phyloP scores from a whole-genome alignment of 2,888 invertebrate genomes.

The Tromatobia lineatoria region DNA sequence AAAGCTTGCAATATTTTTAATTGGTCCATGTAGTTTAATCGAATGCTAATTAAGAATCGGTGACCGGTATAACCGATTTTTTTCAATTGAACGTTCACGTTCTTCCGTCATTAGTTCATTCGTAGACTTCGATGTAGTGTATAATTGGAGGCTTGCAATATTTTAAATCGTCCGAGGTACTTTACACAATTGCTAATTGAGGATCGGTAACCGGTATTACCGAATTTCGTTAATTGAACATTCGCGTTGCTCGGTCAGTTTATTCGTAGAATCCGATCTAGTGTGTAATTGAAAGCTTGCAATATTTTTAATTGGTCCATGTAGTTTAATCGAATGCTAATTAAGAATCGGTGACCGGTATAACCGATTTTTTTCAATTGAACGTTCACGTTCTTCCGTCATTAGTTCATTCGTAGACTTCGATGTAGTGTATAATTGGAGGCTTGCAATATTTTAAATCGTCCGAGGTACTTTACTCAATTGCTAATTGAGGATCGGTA shows the following conservation, averaged over 20 bases:
- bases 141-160: background rate
- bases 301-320: background rate
- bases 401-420: background rate
- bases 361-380: conserved; percentile 51
- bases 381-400: conserved; percentile 42
- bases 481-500: no score
- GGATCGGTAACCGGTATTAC: no score
- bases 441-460: background rate
- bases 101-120: background rate
- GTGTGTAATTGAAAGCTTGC: no score
- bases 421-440: background rate
- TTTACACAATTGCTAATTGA: no score
- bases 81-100: conserved; percentile 47
- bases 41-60: no score
- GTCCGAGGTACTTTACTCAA: no score
- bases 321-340: no score
- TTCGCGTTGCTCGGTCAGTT: no score
- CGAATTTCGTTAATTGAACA: no score
- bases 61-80: conserved; percentile 63
- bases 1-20: background rate
- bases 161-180: background rate
- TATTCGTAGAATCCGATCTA: no score
- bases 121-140: background rate
- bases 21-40: background rate
- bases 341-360: conserved; percentile 68